Evolutionary conservation across 2,113 vertebrate genomes (phyloP), one percentile per base, ranked within the genome.

Genomic region (Dasypus novemcinctus): DNA sequence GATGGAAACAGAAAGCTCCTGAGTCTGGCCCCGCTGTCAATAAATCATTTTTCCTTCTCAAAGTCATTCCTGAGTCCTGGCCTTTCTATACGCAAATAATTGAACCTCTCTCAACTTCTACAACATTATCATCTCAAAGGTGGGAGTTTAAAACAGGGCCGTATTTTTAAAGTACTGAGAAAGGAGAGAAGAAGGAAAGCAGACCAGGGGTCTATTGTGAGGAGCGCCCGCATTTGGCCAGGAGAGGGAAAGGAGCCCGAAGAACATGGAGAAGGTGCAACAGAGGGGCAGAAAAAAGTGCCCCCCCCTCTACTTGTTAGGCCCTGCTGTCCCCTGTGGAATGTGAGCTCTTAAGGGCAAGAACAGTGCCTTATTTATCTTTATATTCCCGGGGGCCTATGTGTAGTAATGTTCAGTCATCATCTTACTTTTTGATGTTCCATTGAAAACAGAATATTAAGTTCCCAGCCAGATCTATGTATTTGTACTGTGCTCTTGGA

Each of bases 391-490:
- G 43, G 23, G 46, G 63, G 89, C 74, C 79, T 33, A 75, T 36
- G 46, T 43, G 69, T 0, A 21, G 61, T 14, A 4, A 68, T 29
- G 71, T 61, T 90, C 66, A 82, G 46, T 94, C 57, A 87, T 43
- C 49, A 75, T 81, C 80, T 82, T 82, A 59, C 54, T 86, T 94
- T 91, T 85, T 59, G 41, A 82, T 7, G 46, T 86, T 92, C 64
- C 38, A 49, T 75, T 69, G 33, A 91, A 94, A 92, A 74, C n/a
- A 81, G 61, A 92, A 79, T 85, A 71, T 84, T 46, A 93, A 94
- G 81, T 25, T 43, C 49, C 72, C 43, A 72, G 81, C 72, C 49
- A 75, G 90, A 81, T 87, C 76, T 83, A 96, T 87, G 97, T 80
- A 91, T 66, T 95, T 95, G 86, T 69, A 38, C n/a, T 36, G 46